A percentile compares a stretch with the other conserved stretches of the same genome.
Evolutionary conservation across 92 coral and sea anemone genomes (phyloP).

Genomic region (Epizoanthus illoricatus): DNA sequence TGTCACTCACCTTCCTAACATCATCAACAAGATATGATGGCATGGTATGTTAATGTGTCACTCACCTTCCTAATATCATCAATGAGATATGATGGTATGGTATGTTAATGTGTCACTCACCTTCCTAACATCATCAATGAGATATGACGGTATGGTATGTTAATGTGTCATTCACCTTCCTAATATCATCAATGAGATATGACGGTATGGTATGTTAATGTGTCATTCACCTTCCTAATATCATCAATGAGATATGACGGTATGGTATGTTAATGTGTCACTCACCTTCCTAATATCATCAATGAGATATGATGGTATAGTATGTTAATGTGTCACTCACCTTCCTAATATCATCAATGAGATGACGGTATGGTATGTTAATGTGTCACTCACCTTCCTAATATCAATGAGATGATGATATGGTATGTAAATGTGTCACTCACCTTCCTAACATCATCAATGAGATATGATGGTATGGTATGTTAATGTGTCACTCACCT

Average conservation of each 20-base stretch:
- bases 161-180: constrained; percentile 67
- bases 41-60: neutral
- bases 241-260: constrained; percentile 69
- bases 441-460: constrained; percentile 93
- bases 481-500: constrained; percentile 83
- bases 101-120: neutral
- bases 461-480: constrained; percentile 57
- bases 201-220: constrained; percentile 65
- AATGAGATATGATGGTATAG: constrained; percentile 56
- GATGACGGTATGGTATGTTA: too few species aligned
- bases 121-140: too few species aligned
- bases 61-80: neutral
- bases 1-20: too few species aligned
- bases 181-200: constrained; percentile 74
- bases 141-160: neutral
- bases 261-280: constrained; percentile 73
- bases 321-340: constrained; percentile 77
- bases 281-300: constrained; percentile 94
- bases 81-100: neutral
- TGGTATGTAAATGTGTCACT: constrained; percentile 78
- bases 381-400: constrained; percentile 70
- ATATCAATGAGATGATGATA: constrained; percentile 76
- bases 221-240: constrained; percentile 87
- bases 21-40: neutral
- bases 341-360: constrained; percentile 50